phyloP scores from a whole-genome alignment of 2,888 invertebrate genomes.

The Yponomeuta evonymella region DNA sequence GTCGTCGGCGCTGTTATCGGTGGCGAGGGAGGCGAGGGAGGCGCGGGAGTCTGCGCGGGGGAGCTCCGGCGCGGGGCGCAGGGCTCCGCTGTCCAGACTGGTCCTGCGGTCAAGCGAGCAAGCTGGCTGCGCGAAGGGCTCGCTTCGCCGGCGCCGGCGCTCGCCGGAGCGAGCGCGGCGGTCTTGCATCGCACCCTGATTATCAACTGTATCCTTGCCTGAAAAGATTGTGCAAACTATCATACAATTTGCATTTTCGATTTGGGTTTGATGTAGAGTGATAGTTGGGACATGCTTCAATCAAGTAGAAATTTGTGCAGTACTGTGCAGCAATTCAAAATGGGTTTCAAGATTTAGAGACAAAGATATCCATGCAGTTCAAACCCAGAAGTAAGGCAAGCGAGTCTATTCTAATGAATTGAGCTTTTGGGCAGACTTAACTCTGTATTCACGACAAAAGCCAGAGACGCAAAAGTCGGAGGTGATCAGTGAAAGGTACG shows the following conservation, averaged over 20 bases:
- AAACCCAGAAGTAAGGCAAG: not conserved
- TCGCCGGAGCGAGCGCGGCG: slow-evolving; percentile 62
- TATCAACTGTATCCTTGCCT: slow-evolving; percentile 78
- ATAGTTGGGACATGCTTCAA: not conserved
- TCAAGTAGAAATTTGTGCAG: not conserved
- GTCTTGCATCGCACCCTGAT: slow-evolving; percentile 56
- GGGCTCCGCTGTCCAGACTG: slow-evolving; percentile 75
- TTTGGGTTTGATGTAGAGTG: slow-evolving; percentile 2
- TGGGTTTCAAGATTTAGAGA: not conserved
- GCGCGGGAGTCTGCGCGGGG: slow-evolving; percentile 59
- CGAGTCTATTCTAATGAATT: not conserved
- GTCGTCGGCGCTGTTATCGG: slow-evolving; percentile 69
- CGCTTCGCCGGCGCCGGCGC: slow-evolving; percentile 64
- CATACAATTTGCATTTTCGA: not conserved
- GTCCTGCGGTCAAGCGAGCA: slow-evolving; percentile 60
- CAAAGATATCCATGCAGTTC: not conserved
- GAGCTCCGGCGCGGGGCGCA: slow-evolving; percentile 52
- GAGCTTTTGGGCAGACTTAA: not conserved
- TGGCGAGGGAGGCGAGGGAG: slow-evolving; percentile 65
- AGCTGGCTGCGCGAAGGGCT: slow-evolving; percentile 43
- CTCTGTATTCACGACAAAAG: not conserved
- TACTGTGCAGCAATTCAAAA: not conserved
- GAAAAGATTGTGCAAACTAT: slow-evolving; percentile 30
- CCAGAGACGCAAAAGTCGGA: slow-evolving; percentile 1
- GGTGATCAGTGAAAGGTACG: not conserved